Evolutionary conservation across 2,113 vertebrate species (phyloP).

Genomic region (Glaucidium brasilianum): DNA sequence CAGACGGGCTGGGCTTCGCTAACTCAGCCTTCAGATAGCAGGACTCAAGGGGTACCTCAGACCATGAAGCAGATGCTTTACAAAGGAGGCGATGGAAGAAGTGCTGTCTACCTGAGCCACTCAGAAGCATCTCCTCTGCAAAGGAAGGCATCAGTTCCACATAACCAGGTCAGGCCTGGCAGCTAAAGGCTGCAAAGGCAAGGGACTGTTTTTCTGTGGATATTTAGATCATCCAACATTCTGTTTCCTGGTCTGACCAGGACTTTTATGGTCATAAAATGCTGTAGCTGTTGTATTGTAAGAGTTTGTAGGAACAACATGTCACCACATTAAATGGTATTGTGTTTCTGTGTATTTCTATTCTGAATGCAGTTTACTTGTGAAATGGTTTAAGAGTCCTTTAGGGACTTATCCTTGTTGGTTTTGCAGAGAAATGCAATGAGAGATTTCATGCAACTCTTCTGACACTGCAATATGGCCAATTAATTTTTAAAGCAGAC

Average conservation of each 20-base stretch:
- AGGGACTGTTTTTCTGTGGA: background rate
- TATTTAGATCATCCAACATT: background rate
- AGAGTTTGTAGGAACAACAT: background rate
- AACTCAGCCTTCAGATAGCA: background rate
- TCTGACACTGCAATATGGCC: background rate
- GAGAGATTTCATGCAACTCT: background rate
- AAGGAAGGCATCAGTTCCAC: background rate
- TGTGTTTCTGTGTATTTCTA: background rate
- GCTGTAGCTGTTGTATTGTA: background rate
- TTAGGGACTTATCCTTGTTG: background rate
- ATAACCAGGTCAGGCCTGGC: background rate
- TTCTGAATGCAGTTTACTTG: background rate
- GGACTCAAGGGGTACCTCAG: background rate
- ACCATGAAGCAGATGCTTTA: background rate
- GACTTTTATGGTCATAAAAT: background rate
- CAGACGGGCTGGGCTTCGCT: background rate
- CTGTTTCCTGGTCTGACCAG: background rate
- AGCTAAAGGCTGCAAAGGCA: background rate
- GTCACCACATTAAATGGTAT: background rate
- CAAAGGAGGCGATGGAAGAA: background rate
- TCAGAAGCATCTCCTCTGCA: background rate
- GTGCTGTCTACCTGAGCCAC: background rate
- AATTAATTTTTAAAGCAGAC: conserved; percentile 48
- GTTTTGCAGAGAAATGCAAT: background rate
- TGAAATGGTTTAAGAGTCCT: background rate